Evolutionary conservation across 2,797 vertebrate species (phyloP).

Genomic region (Gymnoscopelus microlampas): DNA sequence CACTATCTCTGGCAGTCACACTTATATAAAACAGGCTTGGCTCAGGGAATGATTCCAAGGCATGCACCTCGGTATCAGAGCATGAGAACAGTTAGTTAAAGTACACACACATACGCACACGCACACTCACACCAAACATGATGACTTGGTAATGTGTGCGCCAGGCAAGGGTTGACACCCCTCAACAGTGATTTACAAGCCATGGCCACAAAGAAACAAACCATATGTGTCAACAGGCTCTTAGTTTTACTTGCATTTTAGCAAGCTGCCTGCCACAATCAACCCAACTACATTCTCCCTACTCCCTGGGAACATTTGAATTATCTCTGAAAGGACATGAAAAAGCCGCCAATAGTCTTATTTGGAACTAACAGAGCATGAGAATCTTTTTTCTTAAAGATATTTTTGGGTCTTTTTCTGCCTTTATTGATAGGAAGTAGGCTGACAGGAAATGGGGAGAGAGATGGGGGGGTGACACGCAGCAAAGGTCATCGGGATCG

Average conservation of each 20-base stretch:
- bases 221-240: slow-evolving; percentile 65
- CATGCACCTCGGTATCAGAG: slow-evolving; percentile 32
- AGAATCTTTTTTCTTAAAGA: no score
- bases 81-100: slow-evolving; percentile 34
- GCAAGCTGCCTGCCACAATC: slow-evolving; percentile 50
- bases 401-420: no score
- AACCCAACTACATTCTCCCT: slow-evolving; percentile 44
- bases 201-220: slow-evolving; percentile 62
- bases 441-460: neutral
- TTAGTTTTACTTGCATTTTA: slow-evolving; percentile 54
- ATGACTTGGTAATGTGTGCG: slow-evolving; percentile 43
- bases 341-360: slow-evolving; percentile 17
- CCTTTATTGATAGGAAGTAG: no score
- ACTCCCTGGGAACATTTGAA: slow-evolving; percentile 57
- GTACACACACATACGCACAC: slow-evolving; percentile 35
- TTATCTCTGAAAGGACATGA: slow-evolving; percentile 36
- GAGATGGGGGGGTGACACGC: neutral
- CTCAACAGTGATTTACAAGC: slow-evolving; percentile 55
- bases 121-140: neutral
- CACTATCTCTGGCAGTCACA: slow-evolving; percentile 41
- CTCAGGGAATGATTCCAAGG: slow-evolving; percentile 17
- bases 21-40: slow-evolving; percentile 37
- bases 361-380: neutral
- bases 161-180: slow-evolving; percentile 46
- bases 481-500: no score